Conservation (phyloP, 1,140 invertebrate genomes). For the Teleopsis dalmanni region DNA sequence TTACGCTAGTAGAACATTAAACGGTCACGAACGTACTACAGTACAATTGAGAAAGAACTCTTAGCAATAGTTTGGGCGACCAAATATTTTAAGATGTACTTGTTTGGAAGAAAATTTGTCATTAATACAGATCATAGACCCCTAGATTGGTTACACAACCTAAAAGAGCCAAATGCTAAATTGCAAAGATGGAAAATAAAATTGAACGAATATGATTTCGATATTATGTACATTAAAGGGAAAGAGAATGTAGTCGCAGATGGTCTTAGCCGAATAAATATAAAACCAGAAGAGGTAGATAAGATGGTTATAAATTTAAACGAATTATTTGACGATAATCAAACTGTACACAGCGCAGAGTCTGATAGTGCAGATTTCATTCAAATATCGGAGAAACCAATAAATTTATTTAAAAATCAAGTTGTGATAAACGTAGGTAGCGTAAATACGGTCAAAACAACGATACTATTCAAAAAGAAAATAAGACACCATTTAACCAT, state of each 20-base stretch:
- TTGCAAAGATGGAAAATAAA: constrained; percentile 30
- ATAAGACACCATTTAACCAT: background rate
- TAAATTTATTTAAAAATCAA: constrained; percentile 7
- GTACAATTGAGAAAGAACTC: constrained; percentile 26
- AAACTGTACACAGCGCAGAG: background rate
- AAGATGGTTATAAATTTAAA: constrained; percentile 24
- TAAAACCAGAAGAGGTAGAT: constrained; percentile 26
- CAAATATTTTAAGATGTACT: constrained; percentile 45
- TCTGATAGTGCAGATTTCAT: background rate
- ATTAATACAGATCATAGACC: constrained; percentile 49
- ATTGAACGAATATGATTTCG: constrained; percentile 35
- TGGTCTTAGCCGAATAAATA: background rate
- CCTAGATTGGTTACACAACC: constrained; percentile 45
- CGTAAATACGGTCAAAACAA: background rate
- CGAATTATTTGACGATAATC: background rate
- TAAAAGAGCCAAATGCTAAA: constrained; percentile 38
- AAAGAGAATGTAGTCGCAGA: constrained; percentile 7
- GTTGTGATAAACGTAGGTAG: background rate
- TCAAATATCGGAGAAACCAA: constrained; percentile 2
- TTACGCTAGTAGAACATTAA: constrained; percentile 20
- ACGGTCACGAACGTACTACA: constrained; percentile 26
- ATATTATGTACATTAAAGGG: constrained; percentile 22
- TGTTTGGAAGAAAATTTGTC: constrained; percentile 46
- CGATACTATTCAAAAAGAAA: background rate
- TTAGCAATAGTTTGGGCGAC: constrained; percentile 39